Base-by-base conservation (phyloP, 2,797 vertebrate species). In the Pristis pectinata region DNA sequence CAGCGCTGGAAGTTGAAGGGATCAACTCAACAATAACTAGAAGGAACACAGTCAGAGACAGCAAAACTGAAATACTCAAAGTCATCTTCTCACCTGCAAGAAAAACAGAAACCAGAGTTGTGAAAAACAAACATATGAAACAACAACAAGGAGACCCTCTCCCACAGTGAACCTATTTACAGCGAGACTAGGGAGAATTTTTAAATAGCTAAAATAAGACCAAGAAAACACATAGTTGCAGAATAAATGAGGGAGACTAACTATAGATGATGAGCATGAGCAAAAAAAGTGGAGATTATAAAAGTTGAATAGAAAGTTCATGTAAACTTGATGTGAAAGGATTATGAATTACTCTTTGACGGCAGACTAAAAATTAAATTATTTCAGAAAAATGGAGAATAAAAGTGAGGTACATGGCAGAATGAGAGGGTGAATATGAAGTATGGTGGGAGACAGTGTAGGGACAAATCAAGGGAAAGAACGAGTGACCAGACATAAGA, bases 21-120 rank as follows among this genome's bases (percentile, higher is more conserved):
- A 99, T 99, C 95, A 99, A 96, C 97, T 99, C 99, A 96, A 99
- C 98, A 0, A 99, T 99, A 95, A 99, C 99, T 97, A 99, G 97
- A 95, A 99, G 97, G 96, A 99, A 99, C 95, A 99, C 99, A 0
- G 98, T 99, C 95, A 99, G 96, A 94, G 99, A 99, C 95, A 99
- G 97, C 96, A 99, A 96, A 95, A 99, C 98, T 0, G 99, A 99
- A 96, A 99, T 99, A 96, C 98, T 99, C 30, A 99, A 97, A 0
- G 99, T 99, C 98, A 99, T 99, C 97, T 99, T 99, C 95, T 99
- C 99, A 95, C 99, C 99, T 99, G 87, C 15, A 94, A 30, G 11
- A 30, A 83, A 94, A 72, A 56, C 13, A 67, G 2, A 64, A 37
- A 61, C n/a, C n/a, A 91, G 2, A 41, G 59, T 53, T n/a, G 56